Evolutionary conservation across 1,140 invertebrate species (phyloP), one percentile per base, ranked within the genome.

Genomic region (Drosophila rhopaloa): DNA sequence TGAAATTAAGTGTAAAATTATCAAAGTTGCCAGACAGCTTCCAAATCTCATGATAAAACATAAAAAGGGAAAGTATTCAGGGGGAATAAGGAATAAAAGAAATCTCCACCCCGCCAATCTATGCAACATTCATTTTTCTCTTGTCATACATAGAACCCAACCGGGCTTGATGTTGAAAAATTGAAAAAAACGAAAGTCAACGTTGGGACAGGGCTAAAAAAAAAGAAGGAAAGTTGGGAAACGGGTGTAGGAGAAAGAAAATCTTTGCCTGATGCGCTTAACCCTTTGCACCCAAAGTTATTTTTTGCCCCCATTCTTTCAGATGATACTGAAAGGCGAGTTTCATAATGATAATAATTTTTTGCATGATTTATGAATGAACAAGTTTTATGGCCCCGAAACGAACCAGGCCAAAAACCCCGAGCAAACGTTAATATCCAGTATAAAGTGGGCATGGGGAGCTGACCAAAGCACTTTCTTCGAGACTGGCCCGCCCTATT

Each of bases 261-360:
- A 74, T 83, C 75, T 79, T 76, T 66, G 57, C 56, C 62, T 89
- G 77, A 84, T 66, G 46, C 59, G 80, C 70, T 89, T 90, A 89
- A 89, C 84, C 84, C 83, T 81, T 89, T 47, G 55, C 16, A 37
- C 13, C 24, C 4, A 27, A 29, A 50, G 48, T 60, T 32, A 40
- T 55, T 66, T 58, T 67, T 38, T 59, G 41, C 48, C 44, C 43
- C 27, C 73, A 19, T 54, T 58, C 37, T 41, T 27, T 58, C 56
- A 60, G 80, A 84, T 89, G 80, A 81, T 84, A 78, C 63, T 66
- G 73, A 81, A 89, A 78, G 84, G 81, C 85, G 84, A 89, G 85
- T 89, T 89, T 84, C 81, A 90, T 89, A 90, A 89, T 89, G 84
- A 89, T 89, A 90, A 89, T 89, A 89, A 89, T 89, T 89, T 89